phyloP scores from a whole-genome alignment of 2,888 invertebrate species.

The Sphinx pinastri region DNA sequence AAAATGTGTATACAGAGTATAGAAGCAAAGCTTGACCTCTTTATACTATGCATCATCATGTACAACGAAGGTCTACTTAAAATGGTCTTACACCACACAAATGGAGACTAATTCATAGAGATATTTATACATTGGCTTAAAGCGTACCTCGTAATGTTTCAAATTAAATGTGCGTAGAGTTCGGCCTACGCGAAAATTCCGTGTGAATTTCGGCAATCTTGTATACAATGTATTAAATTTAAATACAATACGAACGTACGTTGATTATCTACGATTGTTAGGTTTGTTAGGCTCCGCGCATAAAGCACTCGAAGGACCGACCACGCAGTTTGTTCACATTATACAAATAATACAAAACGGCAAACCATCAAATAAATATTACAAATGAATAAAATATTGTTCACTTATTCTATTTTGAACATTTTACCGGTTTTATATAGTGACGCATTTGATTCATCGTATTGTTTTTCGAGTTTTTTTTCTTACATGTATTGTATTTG shows the following conservation, averaged over 20 bases:
- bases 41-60: too few relatives aligned
- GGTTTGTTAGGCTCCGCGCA: background rate
- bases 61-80: background rate
- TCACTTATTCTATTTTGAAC: too few relatives aligned
- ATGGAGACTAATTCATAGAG: background rate
- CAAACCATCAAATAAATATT: too few relatives aligned
- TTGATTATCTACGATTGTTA: constrained; percentile 21
- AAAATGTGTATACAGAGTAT: too few relatives aligned
- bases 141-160: background rate
- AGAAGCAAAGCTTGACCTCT: too few relatives aligned
- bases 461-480: too few relatives aligned
- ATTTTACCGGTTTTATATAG: too few relatives aligned
- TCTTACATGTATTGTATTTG: too few relatives aligned
- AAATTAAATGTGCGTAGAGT: constrained; percentile 1
- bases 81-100: background rate
- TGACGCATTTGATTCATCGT: too few relatives aligned
- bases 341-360: too few relatives aligned
- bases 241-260: constrained; percentile 28
- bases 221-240: constrained; percentile 28
- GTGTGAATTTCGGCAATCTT: constrained; percentile 28
- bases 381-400: too few relatives aligned
- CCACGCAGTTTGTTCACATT: too few relatives aligned
- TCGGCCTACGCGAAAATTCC: constrained; percentile 22
- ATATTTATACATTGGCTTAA: background rate
- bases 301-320: background rate